Evolutionary conservation across 1,140 invertebrate species (phyloP).

Genomic region (Lerema accius): DNA sequence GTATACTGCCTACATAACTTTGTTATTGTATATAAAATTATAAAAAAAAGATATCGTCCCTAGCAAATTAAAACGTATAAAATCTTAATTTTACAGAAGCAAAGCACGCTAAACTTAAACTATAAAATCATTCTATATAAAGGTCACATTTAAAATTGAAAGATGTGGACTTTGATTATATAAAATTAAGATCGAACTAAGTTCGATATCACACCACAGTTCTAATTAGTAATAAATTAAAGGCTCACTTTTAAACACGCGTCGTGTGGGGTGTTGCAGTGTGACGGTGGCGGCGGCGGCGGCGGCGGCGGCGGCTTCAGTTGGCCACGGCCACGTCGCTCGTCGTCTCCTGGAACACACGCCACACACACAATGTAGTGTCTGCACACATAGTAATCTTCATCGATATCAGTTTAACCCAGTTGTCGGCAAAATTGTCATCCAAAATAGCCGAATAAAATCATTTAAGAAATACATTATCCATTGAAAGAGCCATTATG

Average conservation of each 20-base stretch:
- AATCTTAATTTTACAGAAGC: constrained; percentile 81
- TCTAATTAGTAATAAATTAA: constrained; percentile 76
- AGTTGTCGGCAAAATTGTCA: no score
- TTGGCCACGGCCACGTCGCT: constrained; percentile 65
- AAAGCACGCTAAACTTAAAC: constrained; percentile 81
- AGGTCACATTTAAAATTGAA: constrained; percentile 71
- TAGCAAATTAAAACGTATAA: constrained; percentile 79
- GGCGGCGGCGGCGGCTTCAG: constrained; percentile 38
- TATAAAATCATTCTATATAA: constrained; percentile 73
- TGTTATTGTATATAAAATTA: constrained; percentile 79
- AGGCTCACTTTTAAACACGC: constrained; percentile 65
- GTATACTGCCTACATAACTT: constrained; percentile 82
- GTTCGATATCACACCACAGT: constrained; percentile 70
- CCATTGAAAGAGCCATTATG: no score
- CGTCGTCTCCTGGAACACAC: constrained; percentile 59
- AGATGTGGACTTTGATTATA: constrained; percentile 54
- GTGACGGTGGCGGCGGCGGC: constrained; percentile 13
- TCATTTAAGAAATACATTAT: no score
- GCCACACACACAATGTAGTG: background rate
- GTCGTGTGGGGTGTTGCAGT: constrained; percentile 46
- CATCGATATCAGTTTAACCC: no score
- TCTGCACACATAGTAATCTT: no score
- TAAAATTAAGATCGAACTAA: constrained; percentile 67
- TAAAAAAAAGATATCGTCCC: constrained; percentile 64
- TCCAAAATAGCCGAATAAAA: no score